Evolutionary conservation across 30 jellyfish, hydroid and myxozoan genomes (phyloP).

Genomic region (Hydractinia echinata): DNA sequence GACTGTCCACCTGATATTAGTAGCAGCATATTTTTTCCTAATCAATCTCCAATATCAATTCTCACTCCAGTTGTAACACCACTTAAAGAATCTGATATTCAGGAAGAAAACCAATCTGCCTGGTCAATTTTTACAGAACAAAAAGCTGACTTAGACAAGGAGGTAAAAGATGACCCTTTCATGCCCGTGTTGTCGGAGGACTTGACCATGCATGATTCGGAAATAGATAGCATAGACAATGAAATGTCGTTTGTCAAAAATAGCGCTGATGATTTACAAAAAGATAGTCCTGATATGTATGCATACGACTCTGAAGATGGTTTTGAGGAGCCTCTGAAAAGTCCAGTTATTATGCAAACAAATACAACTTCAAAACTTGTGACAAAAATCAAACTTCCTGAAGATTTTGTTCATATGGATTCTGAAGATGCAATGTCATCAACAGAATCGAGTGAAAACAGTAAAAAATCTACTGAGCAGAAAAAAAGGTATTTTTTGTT

Average conservation of each 20-base stretch:
- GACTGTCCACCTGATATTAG: constrained; percentile 9
- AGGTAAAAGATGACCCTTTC: constrained; percentile 7
- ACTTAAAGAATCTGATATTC: too few relatives aligned
- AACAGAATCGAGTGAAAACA: neutral
- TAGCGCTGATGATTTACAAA: neutral
- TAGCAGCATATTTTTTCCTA: neutral
- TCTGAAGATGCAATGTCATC: neutral
- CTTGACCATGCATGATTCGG: neutral
- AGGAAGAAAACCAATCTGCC: too few relatives aligned
- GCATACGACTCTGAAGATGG: neutral
- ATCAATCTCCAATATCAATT: too few relatives aligned
- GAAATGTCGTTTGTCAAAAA: neutral
- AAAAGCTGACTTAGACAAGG: neutral
- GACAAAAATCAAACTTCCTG: constrained; percentile 1
- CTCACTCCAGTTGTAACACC: too few relatives aligned
- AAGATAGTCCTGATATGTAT: neutral
- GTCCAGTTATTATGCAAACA: constrained; percentile 4
- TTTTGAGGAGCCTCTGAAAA: neutral
- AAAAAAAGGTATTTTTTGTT: too few relatives aligned
- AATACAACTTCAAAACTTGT: neutral
- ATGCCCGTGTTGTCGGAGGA: neutral
- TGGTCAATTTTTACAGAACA: too few relatives aligned
- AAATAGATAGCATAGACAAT: neutral
- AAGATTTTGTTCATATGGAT: neutral
- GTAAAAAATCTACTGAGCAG: neutral